A percentile compares a stretch with the other conserved stretches of the same genome.
These are phyloP conservation scores for Dryobotodes eremita DNA, from an alignment of 2,888 invertebrate genomes.

Conservation along the genomic window DNA sequence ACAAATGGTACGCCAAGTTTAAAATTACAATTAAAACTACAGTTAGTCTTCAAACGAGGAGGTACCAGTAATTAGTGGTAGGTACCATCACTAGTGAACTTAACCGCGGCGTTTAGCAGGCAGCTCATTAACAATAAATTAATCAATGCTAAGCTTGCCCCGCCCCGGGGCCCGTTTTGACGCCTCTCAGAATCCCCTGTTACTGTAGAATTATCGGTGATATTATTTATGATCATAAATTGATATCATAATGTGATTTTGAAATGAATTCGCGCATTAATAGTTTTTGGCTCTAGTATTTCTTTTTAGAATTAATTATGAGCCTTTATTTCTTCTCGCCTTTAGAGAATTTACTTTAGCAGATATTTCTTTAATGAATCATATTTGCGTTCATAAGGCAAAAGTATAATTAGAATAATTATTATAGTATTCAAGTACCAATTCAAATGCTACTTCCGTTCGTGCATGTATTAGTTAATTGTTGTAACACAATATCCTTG, in stretches of 20 bases:
- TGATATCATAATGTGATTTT: constrained; percentile 58
- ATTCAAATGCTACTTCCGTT: background rate
- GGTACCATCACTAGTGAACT: constrained; percentile 49
- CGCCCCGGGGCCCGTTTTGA: constrained; percentile 68
- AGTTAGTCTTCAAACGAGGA: constrained; percentile 51
- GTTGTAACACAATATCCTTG: background rate
- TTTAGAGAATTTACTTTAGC: background rate
- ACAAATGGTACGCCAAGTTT: constrained; percentile 46
- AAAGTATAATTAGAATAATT: background rate
- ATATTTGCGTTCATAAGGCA: background rate
- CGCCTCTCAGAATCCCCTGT: constrained; percentile 57
- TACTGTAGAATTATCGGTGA: constrained; percentile 62
- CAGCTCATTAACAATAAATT: constrained; percentile 86
- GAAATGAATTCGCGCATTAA: constrained; percentile 27
- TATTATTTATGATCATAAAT: constrained; percentile 65
- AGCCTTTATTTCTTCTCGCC: too few species aligned
- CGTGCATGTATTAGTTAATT: background rate
- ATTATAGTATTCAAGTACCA: background rate
- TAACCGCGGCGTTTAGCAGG: constrained; percentile 77
- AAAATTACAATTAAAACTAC: constrained; percentile 63
- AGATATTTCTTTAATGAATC: background rate
- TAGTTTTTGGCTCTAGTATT: background rate
- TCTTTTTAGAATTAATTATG: constrained; percentile 1
- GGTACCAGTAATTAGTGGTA: constrained; percentile 47
- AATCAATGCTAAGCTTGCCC: constrained; percentile 72